Evolutionary conservation across 2,113 vertebrate species (phyloP), one percentile per base, ranked within the genome.

Genomic region (Stictonetta naevosa): DNA sequence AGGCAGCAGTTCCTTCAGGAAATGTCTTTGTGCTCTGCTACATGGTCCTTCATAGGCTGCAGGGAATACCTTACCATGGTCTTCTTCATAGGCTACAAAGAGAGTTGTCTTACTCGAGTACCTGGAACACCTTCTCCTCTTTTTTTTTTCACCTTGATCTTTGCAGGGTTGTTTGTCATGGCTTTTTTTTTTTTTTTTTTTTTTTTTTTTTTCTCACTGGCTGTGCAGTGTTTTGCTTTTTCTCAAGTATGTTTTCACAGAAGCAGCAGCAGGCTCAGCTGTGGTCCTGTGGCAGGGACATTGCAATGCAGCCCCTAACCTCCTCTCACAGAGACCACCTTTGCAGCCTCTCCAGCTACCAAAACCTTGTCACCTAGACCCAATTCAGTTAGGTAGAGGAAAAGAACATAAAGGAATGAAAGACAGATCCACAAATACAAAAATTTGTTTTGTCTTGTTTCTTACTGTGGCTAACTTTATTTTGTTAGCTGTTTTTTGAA

Each of bases 31-130:
- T 93, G 19, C 8, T 62, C 26, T 78, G 20, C 4, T 4, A 3
- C 13, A 2, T 34, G 5, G 7, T n/a, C 23, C 6, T 36, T 38
- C 18, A 8, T 0, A 0, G 55, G 14, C 38, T 78, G 50, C 34
- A 48, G 33, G 23, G 19, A 77, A 44, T 38, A 25, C 13, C 58
- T 83, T 17, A 33, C 38, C 25, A 11, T 31, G 9, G 25, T 48
- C 46, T 10, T 78, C 6, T 42, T 34, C 2, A 2, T 33, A 25
- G 8, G 2, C 34, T 88, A 11, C 14, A 63, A 28, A 25, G 33
- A 36, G 62, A 33, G 78, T 9, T 77, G 23, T 34, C 33, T 68
- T 68, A 25, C 72, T 46, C 6, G 6, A 38, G 7, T 56, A 20
- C 33, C 38, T 83, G 22, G 4, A 63, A 4, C 9, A 52, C 6